Evolutionary conservation across 2,113 vertebrate species (phyloP).

Genomic region (Heterochromis multidens): DNA sequence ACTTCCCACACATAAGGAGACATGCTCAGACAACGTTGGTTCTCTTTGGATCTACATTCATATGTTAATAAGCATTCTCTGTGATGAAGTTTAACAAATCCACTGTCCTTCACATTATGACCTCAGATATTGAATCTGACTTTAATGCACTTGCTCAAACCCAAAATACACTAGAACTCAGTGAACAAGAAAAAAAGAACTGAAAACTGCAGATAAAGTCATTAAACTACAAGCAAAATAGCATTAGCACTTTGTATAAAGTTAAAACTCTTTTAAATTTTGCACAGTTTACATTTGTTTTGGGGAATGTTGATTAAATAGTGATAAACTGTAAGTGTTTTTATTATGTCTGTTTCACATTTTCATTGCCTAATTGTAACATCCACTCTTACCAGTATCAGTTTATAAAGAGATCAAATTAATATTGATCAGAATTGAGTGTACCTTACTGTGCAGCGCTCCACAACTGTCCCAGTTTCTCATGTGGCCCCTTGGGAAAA

Average conservation of each 20-base stretch:
- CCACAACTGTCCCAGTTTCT: neutral
- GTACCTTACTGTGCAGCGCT: neutral
- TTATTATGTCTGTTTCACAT: accelerated
- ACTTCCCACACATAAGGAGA: accelerated
- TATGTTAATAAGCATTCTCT: neutral
- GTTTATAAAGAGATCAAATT: neutral
- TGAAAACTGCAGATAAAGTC: neutral
- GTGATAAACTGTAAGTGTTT: neutral
- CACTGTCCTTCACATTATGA: neutral
- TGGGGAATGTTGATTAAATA: neutral
- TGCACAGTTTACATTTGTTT: neutral
- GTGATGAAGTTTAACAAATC: neutral
- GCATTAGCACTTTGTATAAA: neutral
- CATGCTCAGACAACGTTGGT: neutral
- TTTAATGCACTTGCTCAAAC: accelerated
- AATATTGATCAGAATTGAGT: neutral
- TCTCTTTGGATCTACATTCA: neutral
- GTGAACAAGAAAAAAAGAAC: accelerated
- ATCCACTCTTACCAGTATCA: neutral
- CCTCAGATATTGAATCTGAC: neutral
- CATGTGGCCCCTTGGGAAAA: neutral
- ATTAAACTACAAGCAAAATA: neutral
- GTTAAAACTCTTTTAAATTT: no score
- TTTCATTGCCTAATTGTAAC: neutral
- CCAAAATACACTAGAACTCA: accelerated